Conservation (phyloP, 2,113 vertebrate genomes). For the Melanerpes aurifrons region DNA sequence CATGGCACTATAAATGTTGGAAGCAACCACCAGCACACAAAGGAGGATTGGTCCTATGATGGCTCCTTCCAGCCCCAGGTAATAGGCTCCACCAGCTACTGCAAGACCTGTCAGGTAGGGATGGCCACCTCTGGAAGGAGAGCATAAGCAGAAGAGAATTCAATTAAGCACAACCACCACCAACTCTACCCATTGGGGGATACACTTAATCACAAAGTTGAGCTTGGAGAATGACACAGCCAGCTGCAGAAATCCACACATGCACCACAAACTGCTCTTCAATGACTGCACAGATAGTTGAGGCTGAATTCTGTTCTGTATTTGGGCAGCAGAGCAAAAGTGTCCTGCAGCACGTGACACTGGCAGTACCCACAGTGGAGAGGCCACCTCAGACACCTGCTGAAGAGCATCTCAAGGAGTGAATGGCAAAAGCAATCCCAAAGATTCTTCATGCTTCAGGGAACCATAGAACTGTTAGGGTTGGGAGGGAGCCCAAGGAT, state of each 20-base stretch:
- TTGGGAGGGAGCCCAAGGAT: no score
- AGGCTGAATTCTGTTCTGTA: accelerated
- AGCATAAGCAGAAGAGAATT: background rate
- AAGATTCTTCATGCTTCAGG: background rate
- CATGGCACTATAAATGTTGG: slow-evolving; percentile 98
- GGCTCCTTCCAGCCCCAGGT: slow-evolving; percentile 94
- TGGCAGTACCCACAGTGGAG: background rate
- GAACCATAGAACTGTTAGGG: no score
- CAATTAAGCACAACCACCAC: background rate
- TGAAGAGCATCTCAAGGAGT: background rate
- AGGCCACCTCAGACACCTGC: background rate
- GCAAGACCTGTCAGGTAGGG: slow-evolving; percentile 96
- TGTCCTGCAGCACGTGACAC: accelerated
- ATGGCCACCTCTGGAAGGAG: slow-evolving; percentile 87
- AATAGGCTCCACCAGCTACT: slow-evolving; percentile 95
- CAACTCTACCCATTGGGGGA: background rate
- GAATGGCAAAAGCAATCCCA: background rate
- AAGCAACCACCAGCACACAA: slow-evolving; percentile 96
- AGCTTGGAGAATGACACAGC: background rate
- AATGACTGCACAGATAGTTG: background rate
- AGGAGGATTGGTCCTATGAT: slow-evolving; percentile 98
- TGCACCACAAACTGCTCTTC: background rate
- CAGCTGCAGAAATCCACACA: background rate
- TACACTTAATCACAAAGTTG: background rate
- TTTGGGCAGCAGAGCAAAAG: background rate